Conservation (phyloP, 2,888 invertebrate genomes). For the Uloborus plumipes region DNA sequence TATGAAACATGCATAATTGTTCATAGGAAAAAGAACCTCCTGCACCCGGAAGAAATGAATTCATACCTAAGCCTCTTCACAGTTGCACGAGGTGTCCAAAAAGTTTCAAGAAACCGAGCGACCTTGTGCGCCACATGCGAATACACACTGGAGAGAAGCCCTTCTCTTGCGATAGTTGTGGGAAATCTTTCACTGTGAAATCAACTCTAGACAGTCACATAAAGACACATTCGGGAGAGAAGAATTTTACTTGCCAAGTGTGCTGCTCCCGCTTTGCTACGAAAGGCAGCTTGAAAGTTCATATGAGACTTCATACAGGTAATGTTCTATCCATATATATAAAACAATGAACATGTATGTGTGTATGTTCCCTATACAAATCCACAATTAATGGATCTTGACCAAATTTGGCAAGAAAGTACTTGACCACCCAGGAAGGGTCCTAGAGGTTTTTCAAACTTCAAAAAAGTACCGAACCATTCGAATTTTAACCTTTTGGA, state of each 20-base stretch:
- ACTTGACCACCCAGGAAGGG: no score
- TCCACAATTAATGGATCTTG: no score
- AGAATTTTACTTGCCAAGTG: slow-evolving; percentile 69
- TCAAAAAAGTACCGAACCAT: no score
- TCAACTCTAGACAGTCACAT: slow-evolving; percentile 73
- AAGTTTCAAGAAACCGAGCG: slow-evolving; percentile 73
- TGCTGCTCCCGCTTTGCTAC: slow-evolving; percentile 73
- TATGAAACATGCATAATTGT: no score
- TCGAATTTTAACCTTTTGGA: no score
- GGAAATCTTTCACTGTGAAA: slow-evolving; percentile 66
- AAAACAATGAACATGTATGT: no score
- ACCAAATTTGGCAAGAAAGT: no score
- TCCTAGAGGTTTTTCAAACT: no score
- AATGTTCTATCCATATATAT: slow-evolving; percentile 12
- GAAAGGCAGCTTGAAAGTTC: slow-evolving; percentile 73
- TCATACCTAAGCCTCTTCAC: slow-evolving; percentile 67
- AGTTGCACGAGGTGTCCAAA: slow-evolving; percentile 71
- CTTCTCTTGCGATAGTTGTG: slow-evolving; percentile 71
- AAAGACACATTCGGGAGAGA: slow-evolving; percentile 73
- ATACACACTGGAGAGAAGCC: slow-evolving; percentile 75
- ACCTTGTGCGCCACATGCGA: slow-evolving; percentile 72
- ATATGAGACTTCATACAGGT: slow-evolving; percentile 72
- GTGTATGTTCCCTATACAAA: no score
- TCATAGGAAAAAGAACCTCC: no score
- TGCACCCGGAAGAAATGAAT: slow-evolving; percentile 49